Conservation (phyloP, 2,888 invertebrate species). For the Eupithecia inturbata region DNA sequence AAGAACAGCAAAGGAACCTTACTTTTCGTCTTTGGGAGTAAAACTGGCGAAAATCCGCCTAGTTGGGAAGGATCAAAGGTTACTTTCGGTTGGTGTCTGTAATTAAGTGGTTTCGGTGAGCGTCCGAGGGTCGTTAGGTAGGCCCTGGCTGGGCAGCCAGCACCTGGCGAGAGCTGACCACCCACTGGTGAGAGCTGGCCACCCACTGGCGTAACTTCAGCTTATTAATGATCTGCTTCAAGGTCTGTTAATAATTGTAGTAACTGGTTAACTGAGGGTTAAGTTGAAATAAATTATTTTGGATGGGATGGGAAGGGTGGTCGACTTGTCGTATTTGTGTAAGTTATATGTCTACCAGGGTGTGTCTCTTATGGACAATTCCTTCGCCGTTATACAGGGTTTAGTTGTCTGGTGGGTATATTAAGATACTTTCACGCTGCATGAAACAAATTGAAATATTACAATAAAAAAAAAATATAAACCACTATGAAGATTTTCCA, state of each 20-base stretch:
- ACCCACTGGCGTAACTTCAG: slow-evolving; percentile 27
- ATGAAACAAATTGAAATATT: neutral
- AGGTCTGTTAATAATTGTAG: slow-evolving; percentile 8
- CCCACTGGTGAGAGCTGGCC: slow-evolving; percentile 19
- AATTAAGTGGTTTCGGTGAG: slow-evolving; percentile 33
- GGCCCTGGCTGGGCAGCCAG: slow-evolving; percentile 33
- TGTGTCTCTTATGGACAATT: neutral
- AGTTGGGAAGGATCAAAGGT: slow-evolving; percentile 5
- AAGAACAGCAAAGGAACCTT: slow-evolving; percentile 38
- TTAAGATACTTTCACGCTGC: neutral
- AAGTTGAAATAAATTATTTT: neutral
- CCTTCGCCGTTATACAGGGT: neutral
- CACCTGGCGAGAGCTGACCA: slow-evolving; percentile 37
- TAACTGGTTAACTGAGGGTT: slow-evolving; percentile 2
- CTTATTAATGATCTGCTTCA: slow-evolving; percentile 33
- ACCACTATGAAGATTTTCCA: neutral
- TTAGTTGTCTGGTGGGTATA: neutral
- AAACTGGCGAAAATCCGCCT: slow-evolving; percentile 16
- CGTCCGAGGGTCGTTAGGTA: slow-evolving; percentile 43
- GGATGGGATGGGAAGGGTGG: neutral
- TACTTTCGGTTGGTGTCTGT: slow-evolving; percentile 12
- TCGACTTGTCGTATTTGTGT: neutral
- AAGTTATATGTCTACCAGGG: neutral
- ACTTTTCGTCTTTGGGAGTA: slow-evolving; percentile 32
- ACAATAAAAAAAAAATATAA: neutral